phyloP scores from a whole-genome alignment of 2,113 vertebrate genomes.

The Lepidothrix coronata region DNA sequence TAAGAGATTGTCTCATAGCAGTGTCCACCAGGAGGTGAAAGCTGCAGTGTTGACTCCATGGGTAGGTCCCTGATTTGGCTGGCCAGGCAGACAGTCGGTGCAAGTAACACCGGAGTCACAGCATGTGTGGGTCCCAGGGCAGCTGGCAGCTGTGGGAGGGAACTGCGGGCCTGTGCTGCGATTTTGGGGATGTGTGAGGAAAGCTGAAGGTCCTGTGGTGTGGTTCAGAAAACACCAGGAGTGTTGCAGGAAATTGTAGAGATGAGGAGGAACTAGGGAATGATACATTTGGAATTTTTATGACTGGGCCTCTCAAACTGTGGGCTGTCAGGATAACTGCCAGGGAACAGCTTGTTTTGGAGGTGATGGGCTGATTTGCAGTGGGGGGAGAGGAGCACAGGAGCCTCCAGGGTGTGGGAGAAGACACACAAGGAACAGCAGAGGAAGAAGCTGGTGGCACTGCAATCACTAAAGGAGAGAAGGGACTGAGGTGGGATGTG shows the following conservation, averaged over 20 bases:
- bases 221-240: background rate
- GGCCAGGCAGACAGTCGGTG: background rate
- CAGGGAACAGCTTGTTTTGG: background rate
- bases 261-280: background rate
- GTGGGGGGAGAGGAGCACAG: background rate
- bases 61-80: background rate
- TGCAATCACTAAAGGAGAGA: background rate
- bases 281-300: background rate
- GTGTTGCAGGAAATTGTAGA: background rate
- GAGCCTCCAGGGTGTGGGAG: background rate
- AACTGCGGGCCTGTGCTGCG: background rate
- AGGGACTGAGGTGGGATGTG: background rate
- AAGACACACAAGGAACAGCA: background rate
- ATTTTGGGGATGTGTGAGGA: background rate
- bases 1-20: background rate
- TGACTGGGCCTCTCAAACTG: background rate
- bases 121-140: background rate
- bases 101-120: background rate
- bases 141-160: background rate
- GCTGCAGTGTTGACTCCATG: background rate
- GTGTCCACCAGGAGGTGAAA: background rate
- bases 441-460: background rate
- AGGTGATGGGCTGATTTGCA: background rate
- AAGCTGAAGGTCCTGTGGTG: background rate
- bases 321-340: background rate